Evolutionary conservation across 2,113 vertebrate genomes (phyloP), one percentile per base, ranked within the genome.

Genomic region (Actenoides lindsayi): DNA sequence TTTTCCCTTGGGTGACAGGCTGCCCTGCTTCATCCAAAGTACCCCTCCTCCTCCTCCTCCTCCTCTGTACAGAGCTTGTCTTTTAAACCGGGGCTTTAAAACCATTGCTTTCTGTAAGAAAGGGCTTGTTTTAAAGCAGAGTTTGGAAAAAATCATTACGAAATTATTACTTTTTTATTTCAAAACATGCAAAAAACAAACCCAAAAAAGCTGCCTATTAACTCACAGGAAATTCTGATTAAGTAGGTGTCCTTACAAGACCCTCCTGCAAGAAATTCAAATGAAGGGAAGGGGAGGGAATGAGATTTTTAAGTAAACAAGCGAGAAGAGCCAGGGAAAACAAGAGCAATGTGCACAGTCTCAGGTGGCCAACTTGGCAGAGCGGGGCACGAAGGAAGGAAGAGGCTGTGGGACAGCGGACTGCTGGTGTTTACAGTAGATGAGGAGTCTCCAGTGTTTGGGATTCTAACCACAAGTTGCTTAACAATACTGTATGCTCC

Each of bases 361-460:
- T 96, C 95, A 97, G 96, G 95, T 97, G 96, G 93, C 95, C 21
- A 5, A 95, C 89, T 97, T 97, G 96, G 95, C 94, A 5, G 84
- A 90, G 63, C 0, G 0, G 91, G 91, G 90, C 2, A 50, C 74
- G 92, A 97, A 89, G 96, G 95, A 96, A 95, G 94, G 92, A 96
- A 96, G 77, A 92, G 86, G 73, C 80, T 94, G 69, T 27, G 86
- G 89, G 89, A 95, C 96, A 84, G 78, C 0, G 35, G 93, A 76
- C 83, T 0, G 19, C 78, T 94, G 94, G 95, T 8, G 4, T 95
- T 96, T 95, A 96, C 95, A 96, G 95, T 96, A 96, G 94, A 89
- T 17, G 6, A 84, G 73, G 88, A 83, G 65, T 68, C 83, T 93
- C 73, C 50, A 68, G 92, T 81, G 89, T 74, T 41, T 84, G 81